Conservation (phyloP, 1,140 invertebrate genomes). For the Anastrepha ludens region DNA sequence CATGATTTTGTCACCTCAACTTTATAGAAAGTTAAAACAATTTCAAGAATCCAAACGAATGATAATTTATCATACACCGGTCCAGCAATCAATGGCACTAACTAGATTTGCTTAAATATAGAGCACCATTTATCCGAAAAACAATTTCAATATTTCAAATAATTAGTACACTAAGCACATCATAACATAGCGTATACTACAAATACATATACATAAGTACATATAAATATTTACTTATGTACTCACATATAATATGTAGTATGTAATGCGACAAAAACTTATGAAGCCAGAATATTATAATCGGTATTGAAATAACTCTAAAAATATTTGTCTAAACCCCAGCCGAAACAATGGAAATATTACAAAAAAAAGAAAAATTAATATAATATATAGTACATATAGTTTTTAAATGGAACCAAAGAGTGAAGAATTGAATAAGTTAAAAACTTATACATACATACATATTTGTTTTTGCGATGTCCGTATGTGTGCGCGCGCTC, state of each 20-base stretch:
- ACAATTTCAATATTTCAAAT: too few relatives aligned
- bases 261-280: too few relatives aligned
- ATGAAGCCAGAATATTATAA: too few relatives aligned
- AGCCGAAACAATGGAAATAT: background rate
- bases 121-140: background rate
- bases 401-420: slow-evolving; percentile 8
- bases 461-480: background rate
- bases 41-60: background rate
- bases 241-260: too few relatives aligned
- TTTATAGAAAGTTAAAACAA: too few relatives aligned
- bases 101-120: background rate
- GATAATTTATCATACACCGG: background rate
- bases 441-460: background rate
- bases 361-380: background rate
- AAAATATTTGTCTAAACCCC: too few relatives aligned
- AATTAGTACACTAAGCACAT: too few relatives aligned
- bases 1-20: background rate
- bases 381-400: background rate
- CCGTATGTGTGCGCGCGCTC: slow-evolving; percentile 3
- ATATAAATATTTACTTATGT: too few relatives aligned
- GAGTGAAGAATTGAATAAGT: too few relatives aligned
- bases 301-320: too few relatives aligned
- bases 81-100: background rate
- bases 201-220: too few relatives aligned
- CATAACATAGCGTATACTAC: too few relatives aligned